These are phyloP conservation scores for Mesoligia furuncula DNA, from an alignment of 2,888 invertebrate genomes.

Conservation along the genomic window DNA sequence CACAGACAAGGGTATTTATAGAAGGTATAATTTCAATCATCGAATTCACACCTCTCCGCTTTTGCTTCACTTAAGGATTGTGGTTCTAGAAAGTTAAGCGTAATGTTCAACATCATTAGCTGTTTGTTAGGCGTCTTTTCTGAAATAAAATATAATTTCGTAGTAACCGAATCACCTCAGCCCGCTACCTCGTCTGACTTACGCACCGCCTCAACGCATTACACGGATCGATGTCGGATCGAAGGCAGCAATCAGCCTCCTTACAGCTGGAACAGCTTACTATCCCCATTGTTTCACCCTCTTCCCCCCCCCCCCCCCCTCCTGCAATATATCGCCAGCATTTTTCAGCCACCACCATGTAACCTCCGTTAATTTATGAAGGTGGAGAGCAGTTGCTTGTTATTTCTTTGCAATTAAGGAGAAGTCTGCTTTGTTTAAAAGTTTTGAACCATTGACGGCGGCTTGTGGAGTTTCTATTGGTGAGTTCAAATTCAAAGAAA, in stretches of 20 bases:
- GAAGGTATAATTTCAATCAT: not conserved
- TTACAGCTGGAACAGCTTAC: slow-evolving; percentile 75
- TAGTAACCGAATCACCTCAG: not conserved
- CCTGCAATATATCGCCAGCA: slow-evolving; percentile 59
- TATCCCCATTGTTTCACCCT: slow-evolving; percentile 67
- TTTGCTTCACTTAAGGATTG: not conserved
- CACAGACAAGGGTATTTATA: not conserved
- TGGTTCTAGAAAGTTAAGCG: not conserved
- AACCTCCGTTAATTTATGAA: slow-evolving; percentile 46
- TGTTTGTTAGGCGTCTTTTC: not conserved
- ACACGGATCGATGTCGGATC: slow-evolving; percentile 85
- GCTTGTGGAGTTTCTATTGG: not conserved
- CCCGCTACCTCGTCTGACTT: slow-evolving; percentile 33
- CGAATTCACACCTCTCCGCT: not conserved
- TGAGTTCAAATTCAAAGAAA: not conserved
- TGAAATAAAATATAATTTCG: not conserved
- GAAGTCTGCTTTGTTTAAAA: not conserved
- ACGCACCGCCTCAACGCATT: slow-evolving; percentile 65
- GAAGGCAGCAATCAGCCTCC: slow-evolving; percentile 80
- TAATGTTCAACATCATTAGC: not conserved
- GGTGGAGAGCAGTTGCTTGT: slow-evolving; percentile 14
- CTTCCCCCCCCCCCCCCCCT: not conserved
- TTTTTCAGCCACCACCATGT: slow-evolving; percentile 57
- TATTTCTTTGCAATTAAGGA: slow-evolving; percentile 44
- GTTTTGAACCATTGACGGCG: not conserved